A percentile compares a stretch with the other conserved stretches of the same genome.
Conservation (phyloP, 2,113 vertebrate genomes). For the Lathamus discolor region DNA sequence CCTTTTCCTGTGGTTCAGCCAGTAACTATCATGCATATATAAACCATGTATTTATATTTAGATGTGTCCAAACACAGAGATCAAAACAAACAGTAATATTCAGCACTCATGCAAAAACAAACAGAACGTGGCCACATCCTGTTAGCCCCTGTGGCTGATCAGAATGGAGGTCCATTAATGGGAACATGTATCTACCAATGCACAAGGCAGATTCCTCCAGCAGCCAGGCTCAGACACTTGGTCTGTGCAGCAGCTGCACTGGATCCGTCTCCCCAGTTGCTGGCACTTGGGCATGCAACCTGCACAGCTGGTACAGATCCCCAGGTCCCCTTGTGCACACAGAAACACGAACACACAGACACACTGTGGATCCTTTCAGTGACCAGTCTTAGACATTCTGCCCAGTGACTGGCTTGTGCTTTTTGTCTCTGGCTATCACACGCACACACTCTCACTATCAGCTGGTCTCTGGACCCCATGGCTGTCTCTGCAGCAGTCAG, state of each 20-base stretch:
- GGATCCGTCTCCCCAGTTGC: not conserved
- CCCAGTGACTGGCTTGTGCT: not conserved
- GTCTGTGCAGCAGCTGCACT: not conserved
- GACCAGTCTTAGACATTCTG: not conserved
- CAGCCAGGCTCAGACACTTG: fast-evolving
- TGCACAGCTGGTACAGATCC: not conserved
- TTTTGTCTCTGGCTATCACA: not conserved
- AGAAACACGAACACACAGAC: not conserved
- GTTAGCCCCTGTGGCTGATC: not conserved
- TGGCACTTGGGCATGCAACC: not conserved
- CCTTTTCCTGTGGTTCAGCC: not conserved
- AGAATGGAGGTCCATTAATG: not conserved
- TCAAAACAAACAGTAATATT: not conserved
- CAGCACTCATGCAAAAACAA: not conserved
- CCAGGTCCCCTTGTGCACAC: not conserved
- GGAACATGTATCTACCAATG: not conserved
- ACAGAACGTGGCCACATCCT: not conserved
- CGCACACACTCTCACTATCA: too few relatives aligned
- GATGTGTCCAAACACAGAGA: not conserved
- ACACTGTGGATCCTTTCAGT: not conserved
- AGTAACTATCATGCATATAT: fast-evolving
- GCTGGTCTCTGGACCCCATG: fast-evolving
- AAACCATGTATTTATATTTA: not conserved
- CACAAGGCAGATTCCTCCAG: not conserved
- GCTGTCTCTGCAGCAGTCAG: not conserved